phyloP scores from a whole-genome alignment of 2,113 vertebrate species.

The Sterrhoptilus dennistouni region DNA sequence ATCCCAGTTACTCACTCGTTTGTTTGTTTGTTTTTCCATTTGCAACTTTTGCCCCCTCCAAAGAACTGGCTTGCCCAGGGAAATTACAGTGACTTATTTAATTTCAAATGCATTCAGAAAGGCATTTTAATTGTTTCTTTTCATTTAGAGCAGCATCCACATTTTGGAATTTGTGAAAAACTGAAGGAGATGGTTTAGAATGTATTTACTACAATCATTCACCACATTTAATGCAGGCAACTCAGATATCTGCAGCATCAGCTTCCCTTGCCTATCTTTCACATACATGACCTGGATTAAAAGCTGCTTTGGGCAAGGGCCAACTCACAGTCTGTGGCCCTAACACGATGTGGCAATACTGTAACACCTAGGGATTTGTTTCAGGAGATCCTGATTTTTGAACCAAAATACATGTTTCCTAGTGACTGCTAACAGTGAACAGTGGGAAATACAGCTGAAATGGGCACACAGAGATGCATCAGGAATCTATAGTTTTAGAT shows the following conservation, averaged over 20 bases:
- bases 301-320: neutral
- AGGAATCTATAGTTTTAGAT: neutral
- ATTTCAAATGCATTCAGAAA: slow-evolving; percentile 27
- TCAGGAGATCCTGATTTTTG: neutral
- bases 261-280: neutral
- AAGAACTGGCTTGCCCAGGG: neutral
- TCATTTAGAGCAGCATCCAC: neutral
- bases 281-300: neutral
- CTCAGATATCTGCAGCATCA: neutral
- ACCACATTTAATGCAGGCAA: neutral
- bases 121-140: slow-evolving; percentile 30
- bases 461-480: neutral
- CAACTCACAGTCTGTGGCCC: neutral
- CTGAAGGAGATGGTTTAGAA: neutral
- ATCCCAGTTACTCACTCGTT: slow-evolving; percentile 26
- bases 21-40: slow-evolving; percentile 54
- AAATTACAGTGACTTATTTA: slow-evolving; percentile 32
- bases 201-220: slow-evolving; percentile 1
- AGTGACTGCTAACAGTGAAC: neutral
- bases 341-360: neutral
- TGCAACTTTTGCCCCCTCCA: slow-evolving; percentile 39
- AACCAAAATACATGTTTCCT: neutral
- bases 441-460: neutral
- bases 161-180: slow-evolving; percentile 19
- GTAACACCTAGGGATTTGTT: neutral